A percentile compares a stretch with the other conserved stretches of the same genome.
Evolutionary conservation across 2,113 vertebrate species (phyloP).

Genomic region (Pseudopipra pipra): DNA sequence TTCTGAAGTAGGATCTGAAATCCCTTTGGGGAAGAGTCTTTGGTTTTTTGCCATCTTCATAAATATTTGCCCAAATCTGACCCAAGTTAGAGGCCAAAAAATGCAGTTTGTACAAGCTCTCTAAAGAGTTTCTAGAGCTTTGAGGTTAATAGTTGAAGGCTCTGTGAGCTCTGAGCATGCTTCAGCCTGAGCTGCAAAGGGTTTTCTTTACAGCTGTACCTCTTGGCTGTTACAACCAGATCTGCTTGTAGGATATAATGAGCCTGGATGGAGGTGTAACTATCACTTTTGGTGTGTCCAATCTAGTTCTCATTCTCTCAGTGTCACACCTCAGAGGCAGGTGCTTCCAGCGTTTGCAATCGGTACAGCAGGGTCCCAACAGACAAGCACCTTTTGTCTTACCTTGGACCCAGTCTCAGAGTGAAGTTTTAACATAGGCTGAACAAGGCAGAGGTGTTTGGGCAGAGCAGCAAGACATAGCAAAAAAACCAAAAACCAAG

Average conservation of each 20-base stretch:
- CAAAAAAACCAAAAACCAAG: no score
- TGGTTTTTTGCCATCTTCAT: neutral
- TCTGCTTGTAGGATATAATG: neutral
- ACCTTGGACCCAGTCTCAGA: neutral
- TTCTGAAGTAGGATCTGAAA: neutral
- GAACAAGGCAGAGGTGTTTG: neutral
- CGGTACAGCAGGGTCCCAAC: neutral
- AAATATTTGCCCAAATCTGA: neutral
- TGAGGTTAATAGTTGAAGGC: neutral
- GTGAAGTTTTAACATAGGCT: neutral
- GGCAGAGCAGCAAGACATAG: neutral
- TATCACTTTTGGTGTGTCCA: neutral
- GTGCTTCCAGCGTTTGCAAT: neutral
- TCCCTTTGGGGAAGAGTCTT: neutral
- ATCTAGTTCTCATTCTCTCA: neutral
- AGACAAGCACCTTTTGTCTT: neutral
- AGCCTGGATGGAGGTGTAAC: neutral
- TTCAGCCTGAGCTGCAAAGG: neutral
- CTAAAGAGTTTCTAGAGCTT: neutral
- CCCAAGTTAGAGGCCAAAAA: neutral
- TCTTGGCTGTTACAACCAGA: neutral
- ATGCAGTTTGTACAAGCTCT: neutral
- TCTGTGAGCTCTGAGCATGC: neutral
- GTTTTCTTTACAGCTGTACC: neutral
- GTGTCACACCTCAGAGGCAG: neutral